These are phyloP conservation scores for Microdon myrmicae DNA, from an alignment of 2,888 invertebrate species.

Conservation along the genomic window DNA sequence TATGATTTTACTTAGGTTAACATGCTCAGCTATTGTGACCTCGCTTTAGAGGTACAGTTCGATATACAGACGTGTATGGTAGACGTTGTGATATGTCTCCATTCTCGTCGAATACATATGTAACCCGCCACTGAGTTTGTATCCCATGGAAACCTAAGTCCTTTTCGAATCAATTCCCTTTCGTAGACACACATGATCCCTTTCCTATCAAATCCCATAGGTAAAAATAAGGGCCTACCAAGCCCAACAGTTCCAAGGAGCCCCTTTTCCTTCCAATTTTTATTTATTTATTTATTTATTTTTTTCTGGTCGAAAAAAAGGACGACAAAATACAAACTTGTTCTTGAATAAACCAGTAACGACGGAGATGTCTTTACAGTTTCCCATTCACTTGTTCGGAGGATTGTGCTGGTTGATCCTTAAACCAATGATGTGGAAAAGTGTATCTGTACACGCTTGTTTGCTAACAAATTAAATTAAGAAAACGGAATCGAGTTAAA, in stretches of 20 bases:
- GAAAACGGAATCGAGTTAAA: conserved; percentile 38
- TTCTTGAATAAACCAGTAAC: background rate
- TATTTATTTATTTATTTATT: too few relatives aligned
- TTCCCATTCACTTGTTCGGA: background rate
- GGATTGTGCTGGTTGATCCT: conserved; percentile 21
- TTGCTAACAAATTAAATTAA: conserved; percentile 44
- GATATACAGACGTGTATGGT: too few relatives aligned
- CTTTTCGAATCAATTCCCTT: conserved; percentile 27
- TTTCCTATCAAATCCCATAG: conserved; percentile 4
- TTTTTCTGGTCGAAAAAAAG: conserved; percentile 8
- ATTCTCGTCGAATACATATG: too few relatives aligned
- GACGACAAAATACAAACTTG: conserved; percentile 9
- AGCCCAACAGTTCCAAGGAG: too few relatives aligned
- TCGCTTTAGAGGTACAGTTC: too few relatives aligned
- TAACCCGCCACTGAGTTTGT: conserved; percentile 15
- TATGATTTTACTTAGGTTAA: too few relatives aligned
- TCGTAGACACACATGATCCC: conserved; percentile 31
- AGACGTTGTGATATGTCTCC: too few relatives aligned
- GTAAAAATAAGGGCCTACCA: conserved; percentile 1
- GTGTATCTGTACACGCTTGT: conserved; percentile 38
- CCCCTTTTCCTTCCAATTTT: too few relatives aligned
- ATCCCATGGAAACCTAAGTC: conserved; percentile 19
- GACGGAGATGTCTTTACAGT: conserved; percentile 7
- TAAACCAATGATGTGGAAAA: conserved; percentile 42
- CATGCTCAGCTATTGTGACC: too few relatives aligned